Conservation (phyloP, 2,113 vertebrate genomes). For the Fulica atra region DNA sequence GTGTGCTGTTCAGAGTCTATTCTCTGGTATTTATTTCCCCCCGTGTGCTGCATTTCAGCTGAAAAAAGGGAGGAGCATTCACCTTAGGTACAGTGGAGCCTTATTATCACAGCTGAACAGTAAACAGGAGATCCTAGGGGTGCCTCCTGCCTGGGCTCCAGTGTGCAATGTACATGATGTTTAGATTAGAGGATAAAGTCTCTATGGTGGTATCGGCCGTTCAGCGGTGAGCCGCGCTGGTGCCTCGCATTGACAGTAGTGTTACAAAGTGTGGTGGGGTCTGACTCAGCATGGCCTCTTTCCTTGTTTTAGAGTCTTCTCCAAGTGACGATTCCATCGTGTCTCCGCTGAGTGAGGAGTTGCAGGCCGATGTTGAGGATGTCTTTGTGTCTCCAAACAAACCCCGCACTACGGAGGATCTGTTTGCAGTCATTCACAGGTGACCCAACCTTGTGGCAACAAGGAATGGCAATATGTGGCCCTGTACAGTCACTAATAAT, state of each 20-base stretch:
- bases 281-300: constrained; percentile 25
- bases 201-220: rapidly evolving
- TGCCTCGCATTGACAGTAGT: not conserved
- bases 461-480: not conserved
- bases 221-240: rapidly evolving
- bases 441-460: constrained; percentile 47
- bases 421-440: constrained; percentile 99
- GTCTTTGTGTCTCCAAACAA: constrained; percentile 92
- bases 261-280: not conserved
- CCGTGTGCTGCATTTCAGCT: not conserved
- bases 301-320: constrained; percentile 78
- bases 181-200: not conserved
- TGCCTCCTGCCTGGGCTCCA: not conserved
- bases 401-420: constrained; percentile 95
- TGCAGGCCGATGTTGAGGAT: constrained; percentile 86
- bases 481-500: not conserved
- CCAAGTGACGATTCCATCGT: constrained; percentile 88
- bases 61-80: not conserved
- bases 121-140: not conserved
- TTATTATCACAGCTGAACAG: not conserved
- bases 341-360: constrained; percentile 92
- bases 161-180: not conserved
- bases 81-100: not conserved
- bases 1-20: not conserved
- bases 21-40: not conserved